Evolutionary conservation across 2,113 vertebrate genomes (phyloP), one percentile per base, ranked within the genome.

Genomic region (Oxyruncus cristatus): DNA sequence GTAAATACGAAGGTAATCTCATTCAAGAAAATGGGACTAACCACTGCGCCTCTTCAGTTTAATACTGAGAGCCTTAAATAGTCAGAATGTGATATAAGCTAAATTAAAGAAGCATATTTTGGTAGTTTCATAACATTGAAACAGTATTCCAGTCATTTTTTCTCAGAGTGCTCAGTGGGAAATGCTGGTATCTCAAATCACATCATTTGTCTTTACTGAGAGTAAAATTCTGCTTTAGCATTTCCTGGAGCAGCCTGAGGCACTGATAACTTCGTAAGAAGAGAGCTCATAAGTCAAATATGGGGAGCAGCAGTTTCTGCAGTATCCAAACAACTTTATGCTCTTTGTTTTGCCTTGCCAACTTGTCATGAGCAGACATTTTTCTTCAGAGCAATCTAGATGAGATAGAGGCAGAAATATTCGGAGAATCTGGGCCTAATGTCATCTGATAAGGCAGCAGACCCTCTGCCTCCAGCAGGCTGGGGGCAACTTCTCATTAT

Each of bases 61-160:
- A 67, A 77, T 50, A 80, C 3, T 19, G 35, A 78, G 68, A 61
- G 58, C 83, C 95, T 96, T 95, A 95, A 93, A 96, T 84, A 94
- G 91, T 61, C 73, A 92, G 30, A 88, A 92, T 17, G 46, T 73
- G 44, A 65, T 89, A 94, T 30, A 70, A 92, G 24, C 28, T 68
- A 68, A 94, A 91, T 84, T 82, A 86, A 92, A 91, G 49, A 21
- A 53, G 28, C 72, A 68, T 96, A 84, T 89, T 96, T 96, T 41
- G 44, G 20, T 55, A 66, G 41, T 94, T 91, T 85, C 90, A 87
- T 84, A 93, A 86, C 72, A 92, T 5, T 33, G 52, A 81, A 72
- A 75, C 39, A 39, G 28, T 97, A 94, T 96, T 93, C 91, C 93
- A 94, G 76, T 89, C 83, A 94, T 97, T 96, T 95, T 95, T 97